Evolutionary conservation across 2,888 invertebrate species (phyloP).

Genomic region (Rotaria macrura): DNA sequence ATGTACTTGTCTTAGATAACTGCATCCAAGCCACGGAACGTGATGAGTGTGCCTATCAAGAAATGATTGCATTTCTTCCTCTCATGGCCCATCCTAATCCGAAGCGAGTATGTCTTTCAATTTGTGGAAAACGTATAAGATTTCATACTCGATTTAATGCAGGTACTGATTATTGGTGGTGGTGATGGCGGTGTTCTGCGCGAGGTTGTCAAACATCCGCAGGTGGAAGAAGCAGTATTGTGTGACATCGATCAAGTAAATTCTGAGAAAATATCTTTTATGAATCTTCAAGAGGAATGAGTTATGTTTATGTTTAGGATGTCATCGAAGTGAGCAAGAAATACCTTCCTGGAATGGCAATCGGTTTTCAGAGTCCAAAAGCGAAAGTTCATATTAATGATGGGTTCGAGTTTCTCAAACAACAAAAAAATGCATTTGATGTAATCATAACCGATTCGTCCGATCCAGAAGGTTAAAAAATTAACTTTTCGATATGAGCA

Average conservation of each 20-base stretch:
- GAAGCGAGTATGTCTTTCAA: slow-evolving; percentile 66
- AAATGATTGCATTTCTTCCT: slow-evolving; percentile 90
- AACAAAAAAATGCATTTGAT: slow-evolving; percentile 72
- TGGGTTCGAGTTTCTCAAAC: slow-evolving; percentile 84
- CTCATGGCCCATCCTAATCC: slow-evolving; percentile 80
- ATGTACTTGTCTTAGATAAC: slow-evolving; percentile 77
- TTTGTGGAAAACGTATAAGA: no score
- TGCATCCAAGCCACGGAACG: slow-evolving; percentile 88
- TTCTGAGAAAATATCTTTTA: neutral
- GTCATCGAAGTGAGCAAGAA: slow-evolving; percentile 80
- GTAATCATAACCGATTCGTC: slow-evolving; percentile 96
- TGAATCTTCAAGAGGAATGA: no score
- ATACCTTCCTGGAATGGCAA: slow-evolving; percentile 78
- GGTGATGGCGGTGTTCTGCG: slow-evolving; percentile 33
- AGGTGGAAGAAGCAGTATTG: slow-evolving; percentile 49
- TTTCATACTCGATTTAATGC: no score
- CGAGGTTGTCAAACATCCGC: slow-evolving; percentile 28
- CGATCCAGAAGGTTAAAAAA: slow-evolving; percentile 92
- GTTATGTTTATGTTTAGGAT: slow-evolving; percentile 51
- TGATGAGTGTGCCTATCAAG: slow-evolving; percentile 95
- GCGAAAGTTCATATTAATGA: slow-evolving; percentile 73
- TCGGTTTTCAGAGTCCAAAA: slow-evolving; percentile 72
- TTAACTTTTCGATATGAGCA: slow-evolving; percentile 38
- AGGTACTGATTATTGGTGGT: slow-evolving; percentile 29
- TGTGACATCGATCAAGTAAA: slow-evolving; percentile 78